phyloP scores from a whole-genome alignment of 2,888 invertebrate species.

The Spicauda simplicius region DNA sequence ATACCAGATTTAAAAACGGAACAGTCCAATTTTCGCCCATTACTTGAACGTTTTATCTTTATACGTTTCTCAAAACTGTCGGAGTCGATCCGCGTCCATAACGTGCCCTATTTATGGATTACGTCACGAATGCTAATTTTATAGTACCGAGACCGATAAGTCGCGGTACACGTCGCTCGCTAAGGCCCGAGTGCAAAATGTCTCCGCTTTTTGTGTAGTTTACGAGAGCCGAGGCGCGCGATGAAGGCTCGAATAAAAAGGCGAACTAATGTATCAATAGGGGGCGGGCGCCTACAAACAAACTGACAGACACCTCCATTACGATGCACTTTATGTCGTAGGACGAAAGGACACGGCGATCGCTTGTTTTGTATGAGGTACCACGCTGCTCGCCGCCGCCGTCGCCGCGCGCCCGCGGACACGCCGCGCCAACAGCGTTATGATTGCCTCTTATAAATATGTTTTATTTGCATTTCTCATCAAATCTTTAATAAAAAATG shows the following conservation, averaged over 20 bases:
- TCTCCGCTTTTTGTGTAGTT: conserved; percentile 10
- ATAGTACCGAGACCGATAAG: conserved; percentile 18
- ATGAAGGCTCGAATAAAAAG: conserved; percentile 17
- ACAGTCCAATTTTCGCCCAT: conserved; percentile 1
- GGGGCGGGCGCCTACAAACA: conserved; percentile 3
- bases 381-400: not conserved
- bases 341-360: not conserved
- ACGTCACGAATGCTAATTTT: conserved; percentile 19
- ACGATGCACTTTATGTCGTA: conserved; percentile 6
- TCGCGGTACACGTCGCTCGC: conserved; percentile 12
- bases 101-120: conserved; percentile 16
- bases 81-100: conserved; percentile 8
- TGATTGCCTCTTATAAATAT: not conserved
- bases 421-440: not conserved
- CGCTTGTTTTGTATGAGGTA: conserved; percentile 4
- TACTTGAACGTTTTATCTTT: conserved; percentile 10
- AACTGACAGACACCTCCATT: conserved; percentile 8
- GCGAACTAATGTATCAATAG: conserved; percentile 10
- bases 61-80: not conserved
- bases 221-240: conserved; percentile 8
- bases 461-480: not conserved
- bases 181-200: conserved; percentile 15
- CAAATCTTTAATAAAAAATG: too few relatives aligned
- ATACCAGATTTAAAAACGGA: conserved; percentile 1
- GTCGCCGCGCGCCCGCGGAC: not conserved